phyloP scores from a whole-genome alignment of 1,140 invertebrate species.

The Leptinotarsa texana region DNA sequence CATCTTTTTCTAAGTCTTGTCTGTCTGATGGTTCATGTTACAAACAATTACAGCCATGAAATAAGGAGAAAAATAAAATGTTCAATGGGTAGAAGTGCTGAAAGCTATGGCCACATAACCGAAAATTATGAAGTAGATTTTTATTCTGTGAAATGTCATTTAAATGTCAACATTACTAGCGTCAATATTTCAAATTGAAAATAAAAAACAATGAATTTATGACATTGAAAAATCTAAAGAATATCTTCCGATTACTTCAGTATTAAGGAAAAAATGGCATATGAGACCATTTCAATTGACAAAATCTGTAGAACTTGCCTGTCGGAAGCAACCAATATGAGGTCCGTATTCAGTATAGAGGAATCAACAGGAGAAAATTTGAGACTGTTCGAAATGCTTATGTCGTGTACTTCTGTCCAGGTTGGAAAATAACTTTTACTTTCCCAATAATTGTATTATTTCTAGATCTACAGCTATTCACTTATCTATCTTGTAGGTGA shows the following conservation, averaged over 20 bases:
- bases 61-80: too few species aligned
- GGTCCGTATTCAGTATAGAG: constrained; percentile 44
- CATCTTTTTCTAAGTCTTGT: too few species aligned
- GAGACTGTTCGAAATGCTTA: constrained; percentile 46
- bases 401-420: constrained; percentile 39
- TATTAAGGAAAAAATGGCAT: constrained; percentile 33
- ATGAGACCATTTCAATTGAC: constrained; percentile 40
- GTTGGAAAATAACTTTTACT: constrained; percentile 8
- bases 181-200: constrained; percentile 13
- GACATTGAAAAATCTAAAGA: not conserved
- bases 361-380: constrained; percentile 37
- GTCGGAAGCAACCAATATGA: constrained; percentile 41
- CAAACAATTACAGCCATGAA: too few species aligned
- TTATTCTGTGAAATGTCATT: too few species aligned
- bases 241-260: not conserved
- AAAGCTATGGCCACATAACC: too few species aligned
- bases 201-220: not conserved
- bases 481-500: constrained; percentile 42
- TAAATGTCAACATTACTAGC: not conserved
- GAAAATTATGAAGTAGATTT: too few species aligned
- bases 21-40: too few species aligned
- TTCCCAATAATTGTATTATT: too few species aligned
- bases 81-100: too few species aligned
- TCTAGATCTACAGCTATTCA: too few species aligned
- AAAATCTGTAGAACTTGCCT: constrained; percentile 50